These are phyloP conservation scores for Kryphioiulus occultus DNA, from an alignment of 2,888 invertebrate genomes.

Conservation along the genomic window DNA sequence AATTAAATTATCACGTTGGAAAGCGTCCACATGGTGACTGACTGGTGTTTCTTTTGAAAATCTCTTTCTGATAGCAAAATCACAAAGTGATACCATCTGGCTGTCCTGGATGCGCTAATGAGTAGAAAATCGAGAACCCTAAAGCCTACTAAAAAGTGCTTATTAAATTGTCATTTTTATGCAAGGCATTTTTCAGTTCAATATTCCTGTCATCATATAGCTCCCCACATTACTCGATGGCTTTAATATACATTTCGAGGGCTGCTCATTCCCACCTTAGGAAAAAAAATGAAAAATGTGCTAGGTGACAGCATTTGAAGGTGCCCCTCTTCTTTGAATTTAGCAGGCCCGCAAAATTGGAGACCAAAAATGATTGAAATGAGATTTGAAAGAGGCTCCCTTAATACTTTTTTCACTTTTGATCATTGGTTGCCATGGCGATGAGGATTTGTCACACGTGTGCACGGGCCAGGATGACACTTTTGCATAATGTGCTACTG, in stretches of 20 bases:
- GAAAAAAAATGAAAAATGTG: neutral
- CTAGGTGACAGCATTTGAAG: neutral
- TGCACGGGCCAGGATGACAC: neutral
- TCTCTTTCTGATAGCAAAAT: neutral
- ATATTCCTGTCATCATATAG: neutral
- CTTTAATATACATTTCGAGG: slow-evolving; percentile 3
- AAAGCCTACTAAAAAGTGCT: slow-evolving; percentile 16
- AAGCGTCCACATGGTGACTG: neutral
- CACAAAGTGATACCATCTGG: neutral
- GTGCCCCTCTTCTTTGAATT: slow-evolving; percentile 2
- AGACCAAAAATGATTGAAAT: slow-evolving; percentile 41
- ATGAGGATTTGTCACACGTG: slow-evolving; percentile 37
- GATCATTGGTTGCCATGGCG: slow-evolving; percentile 21
- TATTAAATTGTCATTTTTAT: slow-evolving; percentile 20
- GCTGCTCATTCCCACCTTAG: neutral
- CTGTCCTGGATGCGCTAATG: neutral
- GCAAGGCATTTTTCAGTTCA: neutral
- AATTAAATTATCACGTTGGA: no score
- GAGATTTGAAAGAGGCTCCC: slow-evolving; percentile 42
- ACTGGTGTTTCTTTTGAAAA: neutral
- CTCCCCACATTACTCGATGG: neutral
- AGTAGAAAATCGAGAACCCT: neutral
- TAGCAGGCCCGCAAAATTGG: slow-evolving; percentile 12
- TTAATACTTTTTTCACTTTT: slow-evolving; percentile 37
- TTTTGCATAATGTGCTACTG: slow-evolving; percentile 3